These are phyloP conservation scores for Charina bottae DNA, from an alignment of 2,113 vertebrate genomes.

Conservation along the genomic window DNA sequence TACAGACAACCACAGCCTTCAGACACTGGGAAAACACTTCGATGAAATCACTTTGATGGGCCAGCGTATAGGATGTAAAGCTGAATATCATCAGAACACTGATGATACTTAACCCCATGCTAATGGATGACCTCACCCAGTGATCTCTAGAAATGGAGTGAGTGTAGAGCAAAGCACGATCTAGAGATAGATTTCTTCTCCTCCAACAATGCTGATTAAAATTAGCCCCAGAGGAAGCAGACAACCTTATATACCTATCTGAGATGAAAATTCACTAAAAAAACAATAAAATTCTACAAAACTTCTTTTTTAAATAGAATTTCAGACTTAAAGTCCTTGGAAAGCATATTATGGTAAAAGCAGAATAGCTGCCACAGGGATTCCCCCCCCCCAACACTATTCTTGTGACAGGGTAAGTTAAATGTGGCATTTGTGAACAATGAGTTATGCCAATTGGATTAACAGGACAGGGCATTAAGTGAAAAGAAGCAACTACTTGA, in stretches of 20 bases:
- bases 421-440: not conserved
- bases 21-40: not conserved
- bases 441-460: not conserved
- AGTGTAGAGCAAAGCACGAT: not conserved
- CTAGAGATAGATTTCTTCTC: not conserved
- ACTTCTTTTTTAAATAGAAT: too few species aligned
- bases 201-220: not conserved
- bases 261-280: too few species aligned
- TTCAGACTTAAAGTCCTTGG: not conserved
- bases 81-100: too few species aligned
- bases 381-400: not conserved
- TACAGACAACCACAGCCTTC: not conserved
- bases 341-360: not conserved
- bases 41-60: not conserved
- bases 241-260: not conserved
- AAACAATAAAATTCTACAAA: too few species aligned
- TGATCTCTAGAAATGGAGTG: not conserved
- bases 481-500: not conserved
- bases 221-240: not conserved
- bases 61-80: not conserved
- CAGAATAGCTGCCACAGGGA: not conserved
- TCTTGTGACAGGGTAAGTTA: not conserved
- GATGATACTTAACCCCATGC: not conserved
- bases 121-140: not conserved
- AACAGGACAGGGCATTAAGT: not conserved